Evolutionary conservation across 1,140 invertebrate species (phyloP).

Genomic region (Pinna nobilis): DNA sequence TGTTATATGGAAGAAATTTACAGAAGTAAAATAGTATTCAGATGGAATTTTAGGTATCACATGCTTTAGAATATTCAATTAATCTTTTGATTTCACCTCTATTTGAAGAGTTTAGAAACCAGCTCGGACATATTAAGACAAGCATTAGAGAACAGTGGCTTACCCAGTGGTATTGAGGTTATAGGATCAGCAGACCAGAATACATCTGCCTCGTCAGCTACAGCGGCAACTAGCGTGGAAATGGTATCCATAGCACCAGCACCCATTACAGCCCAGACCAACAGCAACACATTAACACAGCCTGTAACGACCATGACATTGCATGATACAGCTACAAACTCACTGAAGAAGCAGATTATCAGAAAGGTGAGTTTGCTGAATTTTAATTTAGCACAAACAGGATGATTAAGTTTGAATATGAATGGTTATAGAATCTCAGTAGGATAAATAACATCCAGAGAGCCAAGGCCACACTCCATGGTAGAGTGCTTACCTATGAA

Average conservation of each 20-base stretch:
- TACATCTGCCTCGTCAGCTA: neutral
- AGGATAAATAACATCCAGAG: too few relatives aligned
- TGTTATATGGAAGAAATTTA: too few relatives aligned
- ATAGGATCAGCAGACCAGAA: slow-evolving; percentile 18
- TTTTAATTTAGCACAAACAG: too few relatives aligned
- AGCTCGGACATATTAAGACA: slow-evolving; percentile 79
- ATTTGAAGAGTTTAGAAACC: too few relatives aligned
- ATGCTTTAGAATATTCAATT: too few relatives aligned
- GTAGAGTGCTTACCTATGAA: too few relatives aligned
- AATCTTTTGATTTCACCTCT: too few relatives aligned
- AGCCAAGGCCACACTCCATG: too few relatives aligned
- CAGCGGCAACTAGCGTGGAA: slow-evolving; percentile 15
- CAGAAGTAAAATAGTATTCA: too few relatives aligned
- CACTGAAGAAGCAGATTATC: slow-evolving; percentile 74
- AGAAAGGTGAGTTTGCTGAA: slow-evolving; percentile 76
- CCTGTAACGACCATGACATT: slow-evolving; percentile 63
- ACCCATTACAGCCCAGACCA: slow-evolving; percentile 1
- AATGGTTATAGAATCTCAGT: too few relatives aligned
- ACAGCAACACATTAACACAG: slow-evolving; percentile 4
- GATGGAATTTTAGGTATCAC: too few relatives aligned
- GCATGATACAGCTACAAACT: slow-evolving; percentile 72
- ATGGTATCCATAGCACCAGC: slow-evolving; percentile 6
- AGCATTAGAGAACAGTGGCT: slow-evolving; percentile 79
- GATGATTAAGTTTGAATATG: too few relatives aligned
- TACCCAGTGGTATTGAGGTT: slow-evolving; percentile 59